Conservation (phyloP, 1,140 invertebrate species). For the Drosophila kikkawai region DNA sequence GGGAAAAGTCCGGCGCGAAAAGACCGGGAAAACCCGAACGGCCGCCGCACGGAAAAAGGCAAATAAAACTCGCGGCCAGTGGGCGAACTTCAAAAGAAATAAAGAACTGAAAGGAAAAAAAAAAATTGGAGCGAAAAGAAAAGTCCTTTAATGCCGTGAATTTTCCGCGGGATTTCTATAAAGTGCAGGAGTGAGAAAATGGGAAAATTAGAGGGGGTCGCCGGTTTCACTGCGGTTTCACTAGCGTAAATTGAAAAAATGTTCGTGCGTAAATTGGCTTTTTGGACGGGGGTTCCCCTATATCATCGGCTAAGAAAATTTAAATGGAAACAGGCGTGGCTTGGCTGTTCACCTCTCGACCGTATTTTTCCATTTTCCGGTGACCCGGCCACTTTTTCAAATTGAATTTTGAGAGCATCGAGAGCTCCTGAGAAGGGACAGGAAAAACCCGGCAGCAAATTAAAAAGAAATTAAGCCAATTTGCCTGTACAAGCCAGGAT, state of each 20-base stretch:
- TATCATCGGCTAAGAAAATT: constrained; percentile 50
- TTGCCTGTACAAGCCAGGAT: constrained; percentile 56
- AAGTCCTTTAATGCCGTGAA: constrained; percentile 82
- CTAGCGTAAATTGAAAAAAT: constrained; percentile 77
- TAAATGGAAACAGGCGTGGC: constrained; percentile 53
- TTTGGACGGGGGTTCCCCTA: constrained; percentile 36
- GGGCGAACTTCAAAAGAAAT: constrained; percentile 82
- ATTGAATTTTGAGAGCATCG: constrained; percentile 68
- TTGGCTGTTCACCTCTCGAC: constrained; percentile 60
- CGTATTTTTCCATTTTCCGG: constrained; percentile 29
- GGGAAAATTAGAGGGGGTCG: constrained; percentile 35
- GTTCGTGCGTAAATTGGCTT: constrained; percentile 82
- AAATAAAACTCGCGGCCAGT: constrained; percentile 70
- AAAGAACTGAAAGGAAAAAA: constrained; percentile 48
- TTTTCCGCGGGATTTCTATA: constrained; percentile 79
- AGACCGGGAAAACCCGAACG: constrained; percentile 52
- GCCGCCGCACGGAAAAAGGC: constrained; percentile 55
- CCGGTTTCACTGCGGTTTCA: constrained; percentile 58
- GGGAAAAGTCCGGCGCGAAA: constrained; percentile 52
- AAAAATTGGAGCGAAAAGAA: constrained; percentile 30
- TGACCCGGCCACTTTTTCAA: constrained; percentile 71
- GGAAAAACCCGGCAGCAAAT: constrained; percentile 68
- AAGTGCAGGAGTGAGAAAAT: constrained; percentile 51
- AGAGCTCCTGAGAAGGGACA: constrained; percentile 29
- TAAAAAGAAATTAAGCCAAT: constrained; percentile 84